Evolutionary conservation across 2,113 vertebrate genomes (phyloP), one percentile per base, ranked within the genome.

Genomic region (Pelecanoides urinatrix): DNA sequence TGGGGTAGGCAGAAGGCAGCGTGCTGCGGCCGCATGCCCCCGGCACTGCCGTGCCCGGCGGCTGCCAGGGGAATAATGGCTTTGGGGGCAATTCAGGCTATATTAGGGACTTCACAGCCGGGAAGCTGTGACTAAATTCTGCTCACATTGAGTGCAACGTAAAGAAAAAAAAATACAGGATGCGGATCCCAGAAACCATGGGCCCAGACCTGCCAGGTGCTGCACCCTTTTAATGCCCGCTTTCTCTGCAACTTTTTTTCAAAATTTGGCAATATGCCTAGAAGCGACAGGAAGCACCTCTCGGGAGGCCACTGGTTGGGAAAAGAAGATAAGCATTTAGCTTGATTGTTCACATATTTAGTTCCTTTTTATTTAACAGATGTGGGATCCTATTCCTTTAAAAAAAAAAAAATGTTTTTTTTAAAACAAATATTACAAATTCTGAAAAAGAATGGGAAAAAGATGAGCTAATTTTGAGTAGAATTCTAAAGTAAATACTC

Each of bases 1-100:
- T 42, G 90, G 78, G 73, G 9, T 3, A 77, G 86, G n/a, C 27
- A 18, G 86, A 17, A 52, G 52, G 66, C 8, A 65, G 76, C 4
- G 11, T 4, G 77, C 72, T 63, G 81, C 77, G 47, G 61, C 77
- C 55, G 1, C 77, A 55, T 2, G 73, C 38, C 61, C 42, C 30
- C 0, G 4, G 66, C 11, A 23, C 86, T 65, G 65, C 71, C 1
- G 0, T 6, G 80, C 77, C 3, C 7, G 1, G 6, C 0, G 2
- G 75, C 2, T 68, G 52, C 84, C 89, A 61, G 34, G 47, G 76
- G 27, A 92, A 74, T 75, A 27, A 42, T 4, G 53, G 52, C 66
- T 96, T 52, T 72, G 90, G 50, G 74, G 88, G 74, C 26, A 88
- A 95, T 89, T 94, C 80, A 52, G 87, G 77, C 80, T 81, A 58